These are phyloP conservation scores for Poeciliopsis turneri DNA, from an alignment of 2,797 vertebrate genomes.

Conservation along the genomic window DNA sequence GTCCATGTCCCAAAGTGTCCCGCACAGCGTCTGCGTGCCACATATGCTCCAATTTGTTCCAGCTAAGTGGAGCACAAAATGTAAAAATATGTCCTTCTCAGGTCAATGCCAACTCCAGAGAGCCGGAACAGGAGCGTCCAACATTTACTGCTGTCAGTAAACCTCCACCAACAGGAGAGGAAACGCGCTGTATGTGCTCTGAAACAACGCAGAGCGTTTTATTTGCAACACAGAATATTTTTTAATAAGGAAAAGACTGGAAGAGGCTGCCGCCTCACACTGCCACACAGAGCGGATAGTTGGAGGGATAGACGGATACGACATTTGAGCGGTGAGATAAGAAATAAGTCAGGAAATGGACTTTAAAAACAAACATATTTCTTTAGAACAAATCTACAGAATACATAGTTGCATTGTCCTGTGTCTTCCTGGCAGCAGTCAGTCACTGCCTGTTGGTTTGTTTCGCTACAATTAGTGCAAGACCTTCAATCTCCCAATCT, in stretches of 20 bases:
- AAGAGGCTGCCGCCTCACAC: not conserved
- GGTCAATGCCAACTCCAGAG: slow-evolving; percentile 37
- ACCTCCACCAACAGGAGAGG: not conserved
- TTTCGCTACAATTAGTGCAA: too few relatives aligned
- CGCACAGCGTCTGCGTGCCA: slow-evolving; percentile 8
- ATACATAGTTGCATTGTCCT: too few relatives aligned
- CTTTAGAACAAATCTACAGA: too few relatives aligned
- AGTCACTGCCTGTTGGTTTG: too few relatives aligned
- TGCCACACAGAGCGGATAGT: not conserved
- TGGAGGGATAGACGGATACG: not conserved
- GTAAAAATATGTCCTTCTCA: slow-evolving; percentile 55
- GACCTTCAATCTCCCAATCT: too few relatives aligned
- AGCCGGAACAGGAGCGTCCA: slow-evolving; percentile 31
- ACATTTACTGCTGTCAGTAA: slow-evolving; percentile 11
- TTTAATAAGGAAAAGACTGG: not conserved
- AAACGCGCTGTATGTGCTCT: not conserved
- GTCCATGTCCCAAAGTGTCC: slow-evolving; percentile 16
- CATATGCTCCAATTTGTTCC: slow-evolving; percentile 57
- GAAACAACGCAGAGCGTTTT: not conserved
- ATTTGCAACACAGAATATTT: not conserved
- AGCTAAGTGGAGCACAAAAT: slow-evolving; percentile 65
- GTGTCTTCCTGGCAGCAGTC: too few relatives aligned
- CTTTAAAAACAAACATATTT: too few relatives aligned
- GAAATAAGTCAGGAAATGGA: not conserved
- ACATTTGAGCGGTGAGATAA: not conserved